Conservation (phyloP, 1,140 invertebrate species). For the Apis mellifera region DNA sequence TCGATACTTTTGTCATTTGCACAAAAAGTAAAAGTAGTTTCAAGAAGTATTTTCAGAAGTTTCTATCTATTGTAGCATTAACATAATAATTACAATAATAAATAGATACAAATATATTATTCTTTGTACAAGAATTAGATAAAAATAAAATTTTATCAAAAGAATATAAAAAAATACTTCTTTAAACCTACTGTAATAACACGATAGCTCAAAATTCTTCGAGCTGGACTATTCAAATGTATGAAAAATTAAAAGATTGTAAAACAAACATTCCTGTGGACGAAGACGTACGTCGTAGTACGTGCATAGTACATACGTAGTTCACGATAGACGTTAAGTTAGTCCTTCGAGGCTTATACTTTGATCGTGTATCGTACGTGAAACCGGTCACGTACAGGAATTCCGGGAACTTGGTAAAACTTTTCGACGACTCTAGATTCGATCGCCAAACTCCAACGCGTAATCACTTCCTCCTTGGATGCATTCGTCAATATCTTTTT, state of each 20-base stretch:
- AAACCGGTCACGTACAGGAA: conserved; percentile 1
- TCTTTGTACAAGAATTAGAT: no score
- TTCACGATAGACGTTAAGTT: not conserved
- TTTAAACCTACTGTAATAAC: no score
- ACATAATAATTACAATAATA: no score
- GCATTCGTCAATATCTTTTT: not conserved
- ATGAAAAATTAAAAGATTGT: not conserved
- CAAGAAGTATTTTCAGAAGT: no score
- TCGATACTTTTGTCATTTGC: no score
- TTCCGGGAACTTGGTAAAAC: not conserved
- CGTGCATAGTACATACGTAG: no score
- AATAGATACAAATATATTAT: no score
- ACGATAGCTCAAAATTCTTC: not conserved
- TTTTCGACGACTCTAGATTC: conserved; percentile 1
- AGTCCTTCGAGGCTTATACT: not conserved
- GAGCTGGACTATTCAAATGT: not conserved
- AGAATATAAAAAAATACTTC: no score
- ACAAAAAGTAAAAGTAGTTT: no score
- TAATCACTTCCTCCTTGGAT: not conserved
- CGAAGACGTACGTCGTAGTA: not conserved
- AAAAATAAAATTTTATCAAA: no score
- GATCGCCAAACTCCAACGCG: not conserved
- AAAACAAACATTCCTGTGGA: not conserved
- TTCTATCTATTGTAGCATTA: no score
- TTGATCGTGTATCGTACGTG: not conserved